Conservation (phyloP, 1,140 invertebrate genomes). For the Varroa destructor region DNA sequence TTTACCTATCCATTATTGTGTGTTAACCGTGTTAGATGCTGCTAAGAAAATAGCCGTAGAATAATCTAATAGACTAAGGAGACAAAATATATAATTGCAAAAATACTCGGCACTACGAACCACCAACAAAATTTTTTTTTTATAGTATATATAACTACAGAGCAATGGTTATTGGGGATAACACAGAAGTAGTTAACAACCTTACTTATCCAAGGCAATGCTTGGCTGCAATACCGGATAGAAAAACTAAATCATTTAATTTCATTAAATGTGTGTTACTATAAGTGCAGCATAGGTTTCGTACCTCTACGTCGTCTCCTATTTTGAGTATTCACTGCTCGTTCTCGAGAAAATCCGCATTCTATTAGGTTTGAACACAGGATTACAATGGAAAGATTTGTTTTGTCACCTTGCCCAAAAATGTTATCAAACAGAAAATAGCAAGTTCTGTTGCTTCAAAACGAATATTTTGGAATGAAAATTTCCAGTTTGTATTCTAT, state of each 20-base stretch:
- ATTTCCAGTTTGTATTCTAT: not conserved
- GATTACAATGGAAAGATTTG: conserved; percentile 91
- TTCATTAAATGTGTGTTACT: no score
- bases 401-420: conserved; percentile 51
- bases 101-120: conserved; percentile 88
- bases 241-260: no score
- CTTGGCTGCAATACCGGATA: no score
- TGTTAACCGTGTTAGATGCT: conserved; percentile 22
- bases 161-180: conserved; percentile 76
- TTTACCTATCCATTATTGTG: not conserved
- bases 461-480: not conserved
- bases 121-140: conserved; percentile 84
- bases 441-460: not conserved
- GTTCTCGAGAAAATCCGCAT: conserved; percentile 64
- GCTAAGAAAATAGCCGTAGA: conserved; percentile 65
- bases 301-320: conserved; percentile 82
- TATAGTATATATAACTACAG: conserved; percentile 56
- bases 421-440: conserved; percentile 5
- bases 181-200: not conserved
- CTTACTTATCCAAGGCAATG: no score
- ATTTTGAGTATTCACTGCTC: conserved; percentile 77
- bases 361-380: conserved; percentile 87
- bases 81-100: conserved; percentile 95
- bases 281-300: conserved; percentile 42
- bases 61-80: conserved; percentile 65